Evolutionary conservation across 2,888 invertebrate species (phyloP), one percentile per base, ranked within the genome.

Genomic region (Acrocyrtus sp.): DNA sequence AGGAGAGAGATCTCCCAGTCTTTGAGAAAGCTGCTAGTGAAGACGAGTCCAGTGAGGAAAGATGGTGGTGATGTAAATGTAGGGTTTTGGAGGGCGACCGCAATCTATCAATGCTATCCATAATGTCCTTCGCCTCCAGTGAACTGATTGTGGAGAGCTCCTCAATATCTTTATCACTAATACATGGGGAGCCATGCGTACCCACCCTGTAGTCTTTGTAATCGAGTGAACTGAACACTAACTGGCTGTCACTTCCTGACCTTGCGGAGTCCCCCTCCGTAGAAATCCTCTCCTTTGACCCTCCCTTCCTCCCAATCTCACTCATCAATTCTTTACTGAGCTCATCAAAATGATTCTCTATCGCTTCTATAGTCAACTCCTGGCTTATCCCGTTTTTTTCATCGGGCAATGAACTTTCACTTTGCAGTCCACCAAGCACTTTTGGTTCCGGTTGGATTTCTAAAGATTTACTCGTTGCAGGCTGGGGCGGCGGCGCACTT

Each of bases 151-250:
- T 88, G 78, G 90, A 90, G 78, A 92, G 86, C 85, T 92, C 91
- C 78, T 90, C 91, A 81, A 92, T 86, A 84, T 92, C 92, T 84
- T 91, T 90, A 85, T 92, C 92, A 83, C 90, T 91, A 79, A 92
- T 89, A 82, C 90, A 90, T 5, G 92, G 90, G 29, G 90, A 90
- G 82, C 90, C 89, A 21, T 63, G 69, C 5, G 63, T 60, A 68
- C 91, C 91, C 45, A 70, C 72, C 54, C 66, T 61, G 82, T 92
- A 92, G 83, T 91, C 90, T 85, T 92, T 92, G 82, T 92, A 92
- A 84, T 92, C 92, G 75, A 89, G 87, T 4, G 92, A 88, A 83
- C 91, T 92, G 82, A 90, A 92, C 60, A 92, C 88, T 85, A 91
- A 88, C 66, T 88, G 86, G 74, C 85, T 87, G 81, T 89, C 87